Evolutionary conservation across 2,113 vertebrate species (phyloP), one percentile per base, ranked within the genome.

Genomic region (Caranx ignobilis): DNA sequence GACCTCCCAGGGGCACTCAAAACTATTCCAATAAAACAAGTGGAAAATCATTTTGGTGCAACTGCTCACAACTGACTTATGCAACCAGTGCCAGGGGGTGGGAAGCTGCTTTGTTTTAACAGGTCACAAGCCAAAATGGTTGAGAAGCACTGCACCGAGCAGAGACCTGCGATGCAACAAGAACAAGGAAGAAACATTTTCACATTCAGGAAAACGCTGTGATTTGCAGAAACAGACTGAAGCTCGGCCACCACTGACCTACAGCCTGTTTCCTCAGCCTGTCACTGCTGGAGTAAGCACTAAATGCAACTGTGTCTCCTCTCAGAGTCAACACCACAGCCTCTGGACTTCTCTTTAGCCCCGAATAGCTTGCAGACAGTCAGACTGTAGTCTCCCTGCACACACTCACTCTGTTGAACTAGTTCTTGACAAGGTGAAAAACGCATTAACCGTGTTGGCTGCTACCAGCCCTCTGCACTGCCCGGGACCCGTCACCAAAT

Each of bases 381-480:
- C n/a, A 21, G 9, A 26, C 50, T 12, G 37, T 6, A 3, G 31
- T 52, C 8, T 39, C 47, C n/a, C 3, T 18, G 39, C 10, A 45
- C 69, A 41, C 37, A 60, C 7, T 48, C 8, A 18, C 7, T 19
- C n/a, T 21, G 52, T 21, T 26, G 50, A 21, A 52, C 59, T 56
- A 41, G 6, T 19, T 71, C 18, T 54, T 4, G n/a, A 4, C 18
- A 57, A 32, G 11, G 39, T 70, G 64, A 19, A 79, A 76, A 71
- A 41, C 9, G 65, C 63, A 77, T 63, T 32, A 65, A 60, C 56
- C 12, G 19, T 61, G 59, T 31, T 54, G 47, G 56, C 50, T 2
- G 1, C 59, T 26, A 45, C 52, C 19, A 61, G 45, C 56, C 60
- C 62, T 71, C 77, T 79, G 67, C 81, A 70, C 64, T 70, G n/a